phyloP scores from a whole-genome alignment of 92 coral and sea anemone genomes.

The Porites lobata region DNA sequence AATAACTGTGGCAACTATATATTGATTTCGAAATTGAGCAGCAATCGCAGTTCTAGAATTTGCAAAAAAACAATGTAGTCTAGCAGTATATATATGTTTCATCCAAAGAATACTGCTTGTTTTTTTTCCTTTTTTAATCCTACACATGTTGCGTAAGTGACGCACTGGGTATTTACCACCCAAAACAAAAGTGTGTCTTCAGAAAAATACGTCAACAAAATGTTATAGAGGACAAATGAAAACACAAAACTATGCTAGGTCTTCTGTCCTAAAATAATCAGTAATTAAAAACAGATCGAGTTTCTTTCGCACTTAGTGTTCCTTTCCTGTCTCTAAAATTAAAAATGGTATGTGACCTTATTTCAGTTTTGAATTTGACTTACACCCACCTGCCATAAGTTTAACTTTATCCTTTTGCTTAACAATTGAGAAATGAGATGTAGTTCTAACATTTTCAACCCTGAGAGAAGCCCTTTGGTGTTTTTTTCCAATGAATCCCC shows the following conservation, averaged over 20 bases:
- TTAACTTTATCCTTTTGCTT: not conserved
- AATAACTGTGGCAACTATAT: not conserved
- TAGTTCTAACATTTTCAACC: too few species aligned
- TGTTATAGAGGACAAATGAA: too few species aligned
- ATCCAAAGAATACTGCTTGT: not conserved
- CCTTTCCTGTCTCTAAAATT: not conserved
- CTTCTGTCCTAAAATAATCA: not conserved
- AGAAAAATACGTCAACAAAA: not conserved
- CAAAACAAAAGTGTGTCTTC: not conserved
- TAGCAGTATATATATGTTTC: not conserved
- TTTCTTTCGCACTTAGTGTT: not conserved
- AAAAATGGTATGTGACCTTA: slow-evolving; percentile 20
- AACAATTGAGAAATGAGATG: too few species aligned
- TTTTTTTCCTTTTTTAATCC: not conserved
- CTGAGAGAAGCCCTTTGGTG: too few species aligned
- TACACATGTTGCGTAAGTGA: slow-evolving; percentile 12
- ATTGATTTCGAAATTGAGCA: not conserved
- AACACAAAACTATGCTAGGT: too few species aligned
- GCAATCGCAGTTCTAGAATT: not conserved
- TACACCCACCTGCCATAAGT: not conserved
- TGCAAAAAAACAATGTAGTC: not conserved
- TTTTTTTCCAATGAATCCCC: too few species aligned
- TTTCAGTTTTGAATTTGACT: not conserved
- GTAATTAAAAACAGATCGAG: not conserved
- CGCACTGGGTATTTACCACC: not conserved